Percentiles rank a stretch among this genome's conserved stretches.
phyloP scores from a whole-genome alignment of 2,797 vertebrate genomes.

The Natrix natrix region DNA sequence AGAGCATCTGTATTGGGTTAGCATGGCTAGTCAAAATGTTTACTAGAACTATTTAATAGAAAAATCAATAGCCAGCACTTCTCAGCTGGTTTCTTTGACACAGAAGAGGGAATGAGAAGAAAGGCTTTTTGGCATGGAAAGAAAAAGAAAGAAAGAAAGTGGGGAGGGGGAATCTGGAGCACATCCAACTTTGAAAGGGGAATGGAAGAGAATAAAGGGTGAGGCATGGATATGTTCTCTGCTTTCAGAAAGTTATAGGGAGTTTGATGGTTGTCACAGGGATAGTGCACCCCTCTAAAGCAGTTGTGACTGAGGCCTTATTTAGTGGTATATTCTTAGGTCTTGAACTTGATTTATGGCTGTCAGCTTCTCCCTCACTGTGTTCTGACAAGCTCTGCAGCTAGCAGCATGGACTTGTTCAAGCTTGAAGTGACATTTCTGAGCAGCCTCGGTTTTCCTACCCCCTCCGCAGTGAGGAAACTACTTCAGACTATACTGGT shows the following conservation, averaged over 20 bases:
- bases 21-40: constrained; percentile 66
- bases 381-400: constrained; percentile 64
- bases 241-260: constrained; percentile 47
- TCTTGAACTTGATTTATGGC: constrained; percentile 54
- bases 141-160: constrained; percentile 32
- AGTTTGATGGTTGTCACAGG: constrained; percentile 42
- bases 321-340: constrained; percentile 13
- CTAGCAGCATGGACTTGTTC: constrained; percentile 59
- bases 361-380: constrained; percentile 56
- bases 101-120: constrained; percentile 56
- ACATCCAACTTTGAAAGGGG: constrained; percentile 47
- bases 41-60: constrained; percentile 67
- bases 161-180: constrained; percentile 23
- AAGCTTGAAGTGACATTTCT: constrained; percentile 65
- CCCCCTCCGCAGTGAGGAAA: constrained; percentile 45
- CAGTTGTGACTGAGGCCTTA: not conserved
- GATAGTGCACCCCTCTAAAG: constrained; percentile 42
- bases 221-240: constrained; percentile 36
- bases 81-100: constrained; percentile 66
- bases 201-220: constrained; percentile 22
- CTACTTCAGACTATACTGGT: constrained; percentile 13
- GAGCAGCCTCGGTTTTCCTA: constrained; percentile 35
- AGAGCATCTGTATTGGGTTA: constrained; percentile 66
- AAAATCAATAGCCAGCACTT: constrained; percentile 65
- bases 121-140: constrained; percentile 45